phyloP scores from a whole-genome alignment of 2,888 invertebrate genomes.

The Dicycla oo region DNA sequence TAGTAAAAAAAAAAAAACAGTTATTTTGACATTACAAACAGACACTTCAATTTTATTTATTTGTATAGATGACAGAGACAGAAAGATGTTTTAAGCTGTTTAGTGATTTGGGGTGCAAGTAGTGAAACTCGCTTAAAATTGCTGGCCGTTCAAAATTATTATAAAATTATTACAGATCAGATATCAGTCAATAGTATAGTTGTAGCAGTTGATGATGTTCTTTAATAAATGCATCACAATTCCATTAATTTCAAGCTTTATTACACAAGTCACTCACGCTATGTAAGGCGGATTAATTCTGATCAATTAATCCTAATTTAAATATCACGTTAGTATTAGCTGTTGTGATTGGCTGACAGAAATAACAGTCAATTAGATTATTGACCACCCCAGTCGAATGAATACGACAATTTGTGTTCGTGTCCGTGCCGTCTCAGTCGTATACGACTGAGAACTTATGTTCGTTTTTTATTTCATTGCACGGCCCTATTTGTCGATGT shows the following conservation, averaged over 20 bases:
- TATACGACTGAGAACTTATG: no score
- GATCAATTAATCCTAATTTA: neutral
- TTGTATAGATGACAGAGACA: no score
- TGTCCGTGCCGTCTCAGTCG: no score
- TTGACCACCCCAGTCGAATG: no score
- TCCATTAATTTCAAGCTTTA: neutral
- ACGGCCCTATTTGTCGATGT: no score
- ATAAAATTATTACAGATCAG: conserved; percentile 13
- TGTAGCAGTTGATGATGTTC: conserved; percentile 9
- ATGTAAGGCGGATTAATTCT: neutral
- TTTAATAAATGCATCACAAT: conserved; percentile 33
- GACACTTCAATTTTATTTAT: no score
- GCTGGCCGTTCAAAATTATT: conserved; percentile 13
- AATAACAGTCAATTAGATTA: neutral
- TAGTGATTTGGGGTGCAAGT: neutral
- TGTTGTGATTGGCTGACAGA: neutral
- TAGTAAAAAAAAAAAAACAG: no score
- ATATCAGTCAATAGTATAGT: conserved; percentile 21
- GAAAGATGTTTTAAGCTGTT: neutral
- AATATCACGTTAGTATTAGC: neutral
- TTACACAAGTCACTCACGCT: neutral
- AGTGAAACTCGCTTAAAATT: neutral
- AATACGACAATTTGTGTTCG: no score
- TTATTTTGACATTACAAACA: no score
- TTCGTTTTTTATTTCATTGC: no score